Evolutionary conservation across 1,140 invertebrate species (phyloP).

Genomic region (Brachionus asplanchnoidis): DNA sequence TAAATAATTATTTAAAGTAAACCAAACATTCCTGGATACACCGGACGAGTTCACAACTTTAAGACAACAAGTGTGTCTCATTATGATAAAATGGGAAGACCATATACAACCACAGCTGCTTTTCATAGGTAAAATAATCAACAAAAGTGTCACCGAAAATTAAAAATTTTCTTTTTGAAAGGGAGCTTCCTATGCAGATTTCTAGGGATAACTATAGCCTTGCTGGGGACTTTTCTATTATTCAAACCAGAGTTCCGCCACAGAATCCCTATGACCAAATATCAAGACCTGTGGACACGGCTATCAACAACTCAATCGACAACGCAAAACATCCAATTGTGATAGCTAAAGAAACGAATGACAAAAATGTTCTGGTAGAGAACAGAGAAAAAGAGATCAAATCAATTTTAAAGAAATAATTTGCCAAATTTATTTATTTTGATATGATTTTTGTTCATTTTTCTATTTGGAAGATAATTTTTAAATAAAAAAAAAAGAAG

Average conservation of each 20-base stretch:
- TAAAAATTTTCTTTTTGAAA: background rate
- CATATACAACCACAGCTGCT: constrained; percentile 34
- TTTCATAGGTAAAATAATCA: background rate
- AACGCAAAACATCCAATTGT: constrained; percentile 14
- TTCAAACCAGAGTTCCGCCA: constrained; percentile 33
- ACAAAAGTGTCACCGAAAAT: background rate
- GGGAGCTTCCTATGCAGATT: background rate
- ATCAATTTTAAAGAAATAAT: constrained; percentile 19
- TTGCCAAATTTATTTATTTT: background rate
- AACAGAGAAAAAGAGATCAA: constrained; percentile 10
- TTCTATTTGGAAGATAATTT: background rate
- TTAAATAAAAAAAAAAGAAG: background rate
- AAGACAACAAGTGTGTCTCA: constrained; percentile 31
- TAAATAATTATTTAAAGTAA: constrained; percentile 4
- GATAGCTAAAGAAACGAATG: background rate
- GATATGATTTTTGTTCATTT: background rate
- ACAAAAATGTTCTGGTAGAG: background rate
- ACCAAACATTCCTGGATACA: constrained; percentile 37
- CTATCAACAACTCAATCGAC: constrained; percentile 16
- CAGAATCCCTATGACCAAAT: constrained; percentile 30
- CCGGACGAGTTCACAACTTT: constrained; percentile 20
- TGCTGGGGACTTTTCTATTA: constrained; percentile 25
- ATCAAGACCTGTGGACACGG: background rate
- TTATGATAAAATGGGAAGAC: constrained; percentile 9
- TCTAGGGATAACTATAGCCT: background rate